Conservation (phyloP, 2,113 vertebrate species). For the Dissostichus mawsoni region DNA sequence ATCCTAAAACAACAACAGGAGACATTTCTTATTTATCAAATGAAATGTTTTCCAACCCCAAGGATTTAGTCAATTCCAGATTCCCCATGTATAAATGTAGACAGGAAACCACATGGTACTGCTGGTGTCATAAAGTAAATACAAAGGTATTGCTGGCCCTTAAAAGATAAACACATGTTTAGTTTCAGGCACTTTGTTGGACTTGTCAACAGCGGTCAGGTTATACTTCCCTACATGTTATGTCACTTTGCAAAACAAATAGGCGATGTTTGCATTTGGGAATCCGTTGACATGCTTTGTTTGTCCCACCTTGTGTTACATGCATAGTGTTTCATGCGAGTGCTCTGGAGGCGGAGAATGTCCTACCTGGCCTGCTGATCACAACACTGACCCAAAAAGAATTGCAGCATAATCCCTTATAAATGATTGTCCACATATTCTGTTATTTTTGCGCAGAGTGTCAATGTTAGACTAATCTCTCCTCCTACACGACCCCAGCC, state of each 20-base stretch:
- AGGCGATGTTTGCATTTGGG: slow-evolving; percentile 57
- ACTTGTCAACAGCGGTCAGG: slow-evolving; percentile 4
- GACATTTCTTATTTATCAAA: neutral
- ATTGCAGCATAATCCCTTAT: neutral
- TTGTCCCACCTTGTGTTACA: slow-evolving; percentile 20
- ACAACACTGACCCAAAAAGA: slow-evolving; percentile 7
- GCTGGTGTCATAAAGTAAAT: neutral
- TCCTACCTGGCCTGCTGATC: neutral
- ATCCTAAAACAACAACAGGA: neutral
- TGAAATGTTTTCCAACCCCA: neutral
- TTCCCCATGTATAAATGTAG: neutral
- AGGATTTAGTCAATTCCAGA: neutral
- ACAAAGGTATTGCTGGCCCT: neutral
- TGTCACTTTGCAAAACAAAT: slow-evolving; percentile 60
- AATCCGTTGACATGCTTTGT: slow-evolving; percentile 16
- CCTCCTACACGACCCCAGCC: slow-evolving; percentile 30
- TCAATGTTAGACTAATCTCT: slow-evolving; percentile 27
- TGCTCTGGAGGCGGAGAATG: neutral
- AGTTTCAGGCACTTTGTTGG: neutral
- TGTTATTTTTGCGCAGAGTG: slow-evolving; percentile 12
- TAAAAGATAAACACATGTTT: neutral
- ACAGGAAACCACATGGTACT: neutral
- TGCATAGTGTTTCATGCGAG: neutral
- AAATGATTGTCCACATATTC: neutral
- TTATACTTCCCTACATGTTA: neutral